phyloP scores from a whole-genome alignment of 2,113 vertebrate species.

The Myxocyprinus asiaticus region DNA sequence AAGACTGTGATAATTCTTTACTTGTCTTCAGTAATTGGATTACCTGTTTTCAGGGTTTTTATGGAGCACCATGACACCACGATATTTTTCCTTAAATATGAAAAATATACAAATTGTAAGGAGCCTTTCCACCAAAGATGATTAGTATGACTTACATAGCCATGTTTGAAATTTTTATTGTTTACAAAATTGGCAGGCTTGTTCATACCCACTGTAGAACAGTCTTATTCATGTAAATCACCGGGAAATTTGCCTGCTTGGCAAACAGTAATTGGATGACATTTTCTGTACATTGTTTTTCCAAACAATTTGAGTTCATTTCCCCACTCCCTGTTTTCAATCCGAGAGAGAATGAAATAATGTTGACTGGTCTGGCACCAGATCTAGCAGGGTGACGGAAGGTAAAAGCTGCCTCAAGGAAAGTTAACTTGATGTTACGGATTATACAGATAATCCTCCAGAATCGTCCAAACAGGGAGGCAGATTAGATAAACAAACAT shows the following conservation, averaged over 20 bases:
- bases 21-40: constrained; percentile 24
- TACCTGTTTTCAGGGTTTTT: background rate
- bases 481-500: constrained; percentile 35
- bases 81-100: constrained; percentile 16
- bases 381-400: constrained; percentile 12
- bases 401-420: constrained; percentile 27
- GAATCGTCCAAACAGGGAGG: constrained; percentile 37
- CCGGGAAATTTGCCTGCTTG: constrained; percentile 22
- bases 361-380: background rate
- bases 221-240: constrained; percentile 31
- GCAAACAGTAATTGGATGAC: constrained; percentile 37
- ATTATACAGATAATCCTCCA: constrained; percentile 43
- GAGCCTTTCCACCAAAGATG: constrained; percentile 1
- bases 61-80: background rate
- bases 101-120: constrained; percentile 6
- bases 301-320: constrained; percentile 17
- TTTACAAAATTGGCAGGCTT: constrained; percentile 7
- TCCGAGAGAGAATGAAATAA: background rate
- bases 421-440: constrained; percentile 41
- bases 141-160: constrained; percentile 27
- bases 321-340: background rate
- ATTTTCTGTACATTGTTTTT: constrained; percentile 2
- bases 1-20: constrained; percentile 23
- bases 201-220: background rate
- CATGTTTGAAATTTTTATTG: constrained; percentile 2